Percentiles rank a stretch among this genome's conserved stretches.
Conservation (phyloP, 2,888 invertebrate genomes). For the Leptogaster cylindrica region DNA sequence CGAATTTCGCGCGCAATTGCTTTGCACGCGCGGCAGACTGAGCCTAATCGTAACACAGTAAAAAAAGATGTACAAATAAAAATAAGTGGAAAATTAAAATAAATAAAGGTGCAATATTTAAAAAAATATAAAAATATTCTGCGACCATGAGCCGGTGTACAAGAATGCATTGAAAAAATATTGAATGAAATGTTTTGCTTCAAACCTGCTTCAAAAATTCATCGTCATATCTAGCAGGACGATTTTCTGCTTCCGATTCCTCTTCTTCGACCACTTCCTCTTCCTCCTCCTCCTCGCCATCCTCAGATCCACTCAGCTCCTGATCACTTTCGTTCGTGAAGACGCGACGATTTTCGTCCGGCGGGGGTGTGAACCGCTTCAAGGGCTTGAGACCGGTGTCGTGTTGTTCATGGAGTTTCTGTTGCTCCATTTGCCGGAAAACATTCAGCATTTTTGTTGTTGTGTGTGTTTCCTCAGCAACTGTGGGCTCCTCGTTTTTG, state of each 20-base stretch:
- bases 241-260: slow-evolving; percentile 55
- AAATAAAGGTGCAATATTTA: neutral
- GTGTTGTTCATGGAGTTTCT: slow-evolving; percentile 63
- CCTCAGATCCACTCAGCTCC: slow-evolving; percentile 59
- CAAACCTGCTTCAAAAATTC: slow-evolving; percentile 71
- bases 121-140: slow-evolving; percentile 1
- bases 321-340: slow-evolving; percentile 59
- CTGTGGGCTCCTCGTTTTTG: slow-evolving; percentile 63
- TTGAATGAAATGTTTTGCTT: neutral
- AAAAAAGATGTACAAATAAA: neutral
- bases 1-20: slow-evolving; percentile 85
- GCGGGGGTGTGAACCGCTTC: slow-evolving; percentile 89
- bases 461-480: slow-evolving; percentile 69
- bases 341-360: slow-evolving; percentile 66
- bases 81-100: neutral
- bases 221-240: slow-evolving; percentile 63
- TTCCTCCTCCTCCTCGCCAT: slow-evolving; percentile 63
- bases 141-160: slow-evolving; percentile 49
- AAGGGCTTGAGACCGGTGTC: slow-evolving; percentile 75
- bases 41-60: slow-evolving; percentile 60
- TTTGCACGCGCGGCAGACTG: slow-evolving; percentile 82
- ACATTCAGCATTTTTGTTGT: slow-evolving; percentile 86
- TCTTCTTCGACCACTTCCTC: slow-evolving; percentile 60
- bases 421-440: slow-evolving; percentile 87
- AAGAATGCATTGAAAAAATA: slow-evolving; percentile 8